Base-by-base conservation (phyloP, 1,140 invertebrate species). In the Charaxes varanes region DNA sequence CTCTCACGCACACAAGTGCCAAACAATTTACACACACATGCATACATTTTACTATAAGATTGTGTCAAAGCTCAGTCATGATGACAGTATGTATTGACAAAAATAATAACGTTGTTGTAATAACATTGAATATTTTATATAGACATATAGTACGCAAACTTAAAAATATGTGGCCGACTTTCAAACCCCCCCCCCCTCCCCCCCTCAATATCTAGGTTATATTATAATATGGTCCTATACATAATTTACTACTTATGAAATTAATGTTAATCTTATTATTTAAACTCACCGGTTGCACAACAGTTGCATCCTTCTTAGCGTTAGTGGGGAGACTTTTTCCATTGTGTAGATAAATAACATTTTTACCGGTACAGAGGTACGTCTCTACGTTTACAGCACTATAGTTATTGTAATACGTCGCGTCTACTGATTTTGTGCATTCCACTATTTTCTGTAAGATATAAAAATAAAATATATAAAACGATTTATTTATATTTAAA, bases 401-500 rank as follows among this genome's bases (percentile, higher is more conserved):
- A 1, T 35, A 45, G 11, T 58, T 57, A 32, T 53, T 64, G n/a
- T 65, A 53, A 11, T 35, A 43, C 0, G 41, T 11, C 3, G 61
- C 40, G 10, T 68, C 60, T n/a, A 59, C 43, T 38, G 52, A 36
- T 41, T 64, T 61, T 51, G 62, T 36, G 45, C 76, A 80, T 33
- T 63, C 48, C 27, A 72, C 72, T 30, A 74, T 53, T 53, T 60
- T 55, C 72, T 80, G 11, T 3, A 18, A 31, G 53, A 13, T 55
- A 65, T 30, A 41, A 32, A 21, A 34, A 12, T 11, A 35, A 14
- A 12, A 2, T 26, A 15, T 33, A n/a, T 16, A 6, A 4, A 41
- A 16, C 15, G 3, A 13, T 16, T 10, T 31, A 19, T 14, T 35
- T 36, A n/a, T 6, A 30, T 14, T 23, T 43, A n/a, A n/a, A n/a